A percentile compares a stretch with the other conserved stretches of the same genome.
These are phyloP conservation scores for Bambusicola thoracicus DNA, from an alignment of 2,113 vertebrate genomes.

Conservation along the genomic window DNA sequence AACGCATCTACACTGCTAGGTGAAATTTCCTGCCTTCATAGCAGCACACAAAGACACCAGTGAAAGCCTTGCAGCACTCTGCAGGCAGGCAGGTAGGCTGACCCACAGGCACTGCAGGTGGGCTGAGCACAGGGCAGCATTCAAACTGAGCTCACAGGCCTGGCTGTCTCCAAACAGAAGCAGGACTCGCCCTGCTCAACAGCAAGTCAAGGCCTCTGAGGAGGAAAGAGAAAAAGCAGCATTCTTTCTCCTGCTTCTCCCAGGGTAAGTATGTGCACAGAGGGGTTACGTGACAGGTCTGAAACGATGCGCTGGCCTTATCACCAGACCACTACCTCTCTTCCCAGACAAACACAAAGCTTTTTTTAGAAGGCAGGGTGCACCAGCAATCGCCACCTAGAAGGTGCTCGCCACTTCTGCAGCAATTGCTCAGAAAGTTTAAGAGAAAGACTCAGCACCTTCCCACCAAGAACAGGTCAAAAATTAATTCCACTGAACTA, in stretches of 20 bases:
- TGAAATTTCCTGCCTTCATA: neutral
- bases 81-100: neutral
- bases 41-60: rapidly evolving
- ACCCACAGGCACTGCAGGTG: neutral
- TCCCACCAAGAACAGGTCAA: neutral
- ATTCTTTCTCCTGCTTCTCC: neutral
- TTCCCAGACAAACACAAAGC: neutral
- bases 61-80: neutral
- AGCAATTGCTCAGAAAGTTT: neutral
- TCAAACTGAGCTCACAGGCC: rapidly evolving
- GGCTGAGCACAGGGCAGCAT: neutral
- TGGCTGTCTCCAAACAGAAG: neutral
- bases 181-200: neutral
- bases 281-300: neutral
- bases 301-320: neutral
- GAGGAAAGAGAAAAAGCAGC: neutral
- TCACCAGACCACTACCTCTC: neutral
- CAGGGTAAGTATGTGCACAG: neutral
- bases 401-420: neutral
- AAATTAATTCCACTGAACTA: neutral
- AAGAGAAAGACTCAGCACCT: neutral
- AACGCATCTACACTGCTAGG: neutral
- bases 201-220: neutral
- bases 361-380: neutral
- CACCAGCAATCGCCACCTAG: neutral